Percentiles rank a stretch among this genome's conserved stretches.
These are phyloP conservation scores for Melanchra persicariae DNA, from an alignment of 2,888 invertebrate genomes.

Conservation along the genomic window DNA sequence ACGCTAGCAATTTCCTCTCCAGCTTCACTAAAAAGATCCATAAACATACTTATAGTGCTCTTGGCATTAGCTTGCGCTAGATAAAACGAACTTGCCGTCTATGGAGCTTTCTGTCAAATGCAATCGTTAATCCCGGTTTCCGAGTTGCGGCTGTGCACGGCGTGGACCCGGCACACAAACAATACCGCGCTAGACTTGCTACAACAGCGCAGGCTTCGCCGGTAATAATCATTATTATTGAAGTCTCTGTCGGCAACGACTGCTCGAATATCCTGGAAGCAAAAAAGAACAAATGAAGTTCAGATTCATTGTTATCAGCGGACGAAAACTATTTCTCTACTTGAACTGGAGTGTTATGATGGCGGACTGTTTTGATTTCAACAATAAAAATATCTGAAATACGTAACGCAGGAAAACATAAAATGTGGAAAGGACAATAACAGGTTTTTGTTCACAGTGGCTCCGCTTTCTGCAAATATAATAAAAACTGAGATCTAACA, in stretches of 20 bases:
- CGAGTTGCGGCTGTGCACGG: slow-evolving; percentile 25
- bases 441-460: slow-evolving; percentile 65
- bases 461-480: slow-evolving; percentile 66
- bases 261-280: slow-evolving; percentile 29
- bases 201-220: slow-evolving; percentile 34
- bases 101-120: slow-evolving; percentile 61
- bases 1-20: slow-evolving; percentile 29
- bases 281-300: slow-evolving; percentile 22
- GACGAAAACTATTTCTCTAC: slow-evolving; percentile 8
- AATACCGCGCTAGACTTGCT: slow-evolving; percentile 49
- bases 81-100: slow-evolving; percentile 48
- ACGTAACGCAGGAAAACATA: slow-evolving; percentile 28
- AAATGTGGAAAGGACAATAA: slow-evolving; percentile 51
- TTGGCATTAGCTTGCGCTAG: slow-evolving; percentile 33
- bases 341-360: slow-evolving; percentile 6
- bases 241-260: slow-evolving; percentile 46
- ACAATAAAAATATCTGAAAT: slow-evolving; percentile 12
- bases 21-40: slow-evolving; percentile 27
- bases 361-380: background rate
- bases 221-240: slow-evolving; percentile 56
- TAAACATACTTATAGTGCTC: slow-evolving; percentile 20
- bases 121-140: slow-evolving; percentile 63
- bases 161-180: slow-evolving; percentile 41
- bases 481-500: slow-evolving; percentile 73
- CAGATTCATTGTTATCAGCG: slow-evolving; percentile 25